These are phyloP conservation scores for Syngnathus typhle DNA, from an alignment of 2,113 vertebrate genomes.

Conservation along the genomic window DNA sequence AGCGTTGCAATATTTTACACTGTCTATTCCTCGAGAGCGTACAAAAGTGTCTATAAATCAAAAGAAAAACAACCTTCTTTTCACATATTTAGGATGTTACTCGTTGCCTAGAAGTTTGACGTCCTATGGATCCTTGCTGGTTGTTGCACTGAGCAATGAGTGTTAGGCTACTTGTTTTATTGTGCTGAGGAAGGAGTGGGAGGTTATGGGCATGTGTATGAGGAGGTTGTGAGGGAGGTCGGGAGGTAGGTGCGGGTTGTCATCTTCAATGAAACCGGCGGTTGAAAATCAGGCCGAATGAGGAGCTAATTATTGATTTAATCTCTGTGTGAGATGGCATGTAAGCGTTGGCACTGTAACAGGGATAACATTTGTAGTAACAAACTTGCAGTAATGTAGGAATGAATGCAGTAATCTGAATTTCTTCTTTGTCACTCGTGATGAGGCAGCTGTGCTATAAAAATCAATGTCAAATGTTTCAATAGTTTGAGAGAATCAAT, in stretches of 20 bases:
- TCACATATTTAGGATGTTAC: constrained; percentile 38
- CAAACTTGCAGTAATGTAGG: constrained; percentile 48
- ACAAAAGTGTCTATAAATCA: background rate
- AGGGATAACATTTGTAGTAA: constrained; percentile 47
- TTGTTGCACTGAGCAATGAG: constrained; percentile 84
- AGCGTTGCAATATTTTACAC: too few relatives aligned
- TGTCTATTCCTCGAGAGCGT: background rate
- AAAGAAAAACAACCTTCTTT: constrained; percentile 13
- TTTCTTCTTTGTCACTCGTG: constrained; percentile 67
- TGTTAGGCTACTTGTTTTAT: too few relatives aligned
- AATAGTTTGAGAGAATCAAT: constrained; percentile 45
- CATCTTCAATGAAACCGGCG: constrained; percentile 78
- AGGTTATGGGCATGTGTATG: constrained; percentile 58
- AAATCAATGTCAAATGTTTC: constrained; percentile 26
- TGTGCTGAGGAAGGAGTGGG: constrained; percentile 42
- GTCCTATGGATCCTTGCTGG: constrained; percentile 85
- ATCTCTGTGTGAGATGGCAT: constrained; percentile 77
- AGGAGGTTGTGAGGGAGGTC: constrained; percentile 24
- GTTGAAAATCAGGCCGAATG: constrained; percentile 86
- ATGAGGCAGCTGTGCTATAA: constrained; percentile 86
- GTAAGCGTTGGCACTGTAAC: constrained; percentile 53
- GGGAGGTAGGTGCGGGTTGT: constrained; percentile 29
- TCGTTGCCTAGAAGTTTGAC: constrained; percentile 35
- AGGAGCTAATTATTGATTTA: constrained; percentile 78
- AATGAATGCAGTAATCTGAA: background rate